These are phyloP conservation scores for Drosophila takahashii DNA, from an alignment of 1,140 invertebrate genomes.

Conservation along the genomic window DNA sequence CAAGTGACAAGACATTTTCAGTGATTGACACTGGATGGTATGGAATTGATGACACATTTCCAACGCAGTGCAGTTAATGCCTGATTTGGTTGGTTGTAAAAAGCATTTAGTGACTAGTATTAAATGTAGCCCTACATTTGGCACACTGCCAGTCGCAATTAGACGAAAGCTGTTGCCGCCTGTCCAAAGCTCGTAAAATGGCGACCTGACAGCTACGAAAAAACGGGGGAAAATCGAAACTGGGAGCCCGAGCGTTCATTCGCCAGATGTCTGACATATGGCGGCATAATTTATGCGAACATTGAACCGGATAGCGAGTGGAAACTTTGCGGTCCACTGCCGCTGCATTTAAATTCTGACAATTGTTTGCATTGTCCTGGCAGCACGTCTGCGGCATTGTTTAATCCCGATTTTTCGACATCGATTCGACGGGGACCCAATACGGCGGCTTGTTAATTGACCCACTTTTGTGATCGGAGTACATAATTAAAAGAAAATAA, in stretches of 20 bases:
- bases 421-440: conserved; percentile 13
- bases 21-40: conserved; percentile 9
- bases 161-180: conserved; percentile 52
- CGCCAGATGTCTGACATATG: conserved; percentile 70
- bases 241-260: conserved; percentile 16
- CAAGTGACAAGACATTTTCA: neutral
- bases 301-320: conserved; percentile 55
- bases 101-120: conserved; percentile 28
- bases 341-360: conserved; percentile 56
- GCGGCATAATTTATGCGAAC: conserved; percentile 76
- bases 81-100: conserved; percentile 7
- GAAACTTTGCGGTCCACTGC: conserved; percentile 39
- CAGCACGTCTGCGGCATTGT: conserved; percentile 39
- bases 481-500: conserved; percentile 70
- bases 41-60: conserved; percentile 31
- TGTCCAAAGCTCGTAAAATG: conserved; percentile 53
- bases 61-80: conserved; percentile 5
- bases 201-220: conserved; percentile 50
- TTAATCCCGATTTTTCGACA: conserved; percentile 42
- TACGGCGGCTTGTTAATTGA: conserved; percentile 54
- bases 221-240: conserved; percentile 8
- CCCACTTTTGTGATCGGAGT: conserved; percentile 66
- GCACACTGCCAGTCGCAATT: conserved; percentile 69
- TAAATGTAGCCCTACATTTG: conserved; percentile 44
- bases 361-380: conserved; percentile 45